These are phyloP conservation scores for Himantopus leucocephalus DNA, from an alignment of 2,113 vertebrate species.

Conservation along the genomic window DNA sequence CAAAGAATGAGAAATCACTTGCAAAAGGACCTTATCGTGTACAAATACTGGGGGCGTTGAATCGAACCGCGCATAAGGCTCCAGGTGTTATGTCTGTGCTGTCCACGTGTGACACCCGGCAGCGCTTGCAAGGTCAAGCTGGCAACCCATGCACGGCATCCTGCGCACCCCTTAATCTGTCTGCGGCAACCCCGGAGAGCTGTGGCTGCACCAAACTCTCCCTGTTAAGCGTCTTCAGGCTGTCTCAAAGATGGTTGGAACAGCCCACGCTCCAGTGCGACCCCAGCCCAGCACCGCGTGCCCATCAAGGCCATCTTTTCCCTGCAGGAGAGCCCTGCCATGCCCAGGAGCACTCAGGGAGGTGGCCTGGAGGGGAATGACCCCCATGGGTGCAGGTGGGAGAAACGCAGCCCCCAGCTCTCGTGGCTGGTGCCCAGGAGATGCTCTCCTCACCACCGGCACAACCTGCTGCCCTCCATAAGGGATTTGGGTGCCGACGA, in stretches of 20 bases:
- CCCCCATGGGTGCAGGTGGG: fast-evolving
- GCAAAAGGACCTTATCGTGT: neutral
- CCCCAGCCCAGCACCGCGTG: fast-evolving
- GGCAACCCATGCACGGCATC: neutral
- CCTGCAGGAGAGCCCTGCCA: neutral
- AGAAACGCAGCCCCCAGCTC: neutral
- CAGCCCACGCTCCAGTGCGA: fast-evolving
- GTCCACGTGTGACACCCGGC: neutral
- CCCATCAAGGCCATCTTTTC: fast-evolving
- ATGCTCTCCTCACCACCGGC: neutral
- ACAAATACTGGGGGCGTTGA: neutral
- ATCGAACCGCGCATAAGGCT: neutral
- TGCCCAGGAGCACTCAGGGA: neutral
- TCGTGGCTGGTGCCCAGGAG: neutral
- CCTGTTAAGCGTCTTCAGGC: fast-evolving
- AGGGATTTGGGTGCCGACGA: neutral
- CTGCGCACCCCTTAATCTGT: fast-evolving
- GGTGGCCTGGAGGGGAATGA: neutral
- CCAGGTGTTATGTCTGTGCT: fast-evolving
- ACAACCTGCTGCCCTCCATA: fast-evolving
- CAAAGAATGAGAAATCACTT: neutral
- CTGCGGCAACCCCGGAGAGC: neutral
- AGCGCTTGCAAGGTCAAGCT: neutral
- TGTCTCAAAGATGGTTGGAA: neutral
- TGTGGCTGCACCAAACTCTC: neutral